phyloP scores from a whole-genome alignment of 2,113 vertebrate genomes.

The Sialia sialis region DNA sequence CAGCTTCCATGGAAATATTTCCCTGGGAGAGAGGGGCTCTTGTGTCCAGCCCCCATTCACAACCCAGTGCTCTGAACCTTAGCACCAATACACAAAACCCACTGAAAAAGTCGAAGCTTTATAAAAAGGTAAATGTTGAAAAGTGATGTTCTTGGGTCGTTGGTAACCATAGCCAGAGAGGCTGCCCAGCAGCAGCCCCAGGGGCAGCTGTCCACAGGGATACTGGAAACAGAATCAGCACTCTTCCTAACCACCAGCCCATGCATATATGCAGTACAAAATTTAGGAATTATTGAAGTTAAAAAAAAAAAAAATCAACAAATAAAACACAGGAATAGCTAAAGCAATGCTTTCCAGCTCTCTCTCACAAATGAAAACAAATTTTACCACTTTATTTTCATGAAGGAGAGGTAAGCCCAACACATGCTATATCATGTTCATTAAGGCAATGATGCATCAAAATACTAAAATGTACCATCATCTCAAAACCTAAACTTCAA shows the following conservation, averaged over 20 bases:
- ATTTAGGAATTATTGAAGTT: neutral
- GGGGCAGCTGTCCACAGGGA: neutral
- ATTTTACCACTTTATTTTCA: neutral
- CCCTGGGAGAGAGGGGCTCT: neutral
- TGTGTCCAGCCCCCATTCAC: neutral
- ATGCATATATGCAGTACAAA: neutral
- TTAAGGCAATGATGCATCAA: neutral
- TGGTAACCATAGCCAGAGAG: neutral
- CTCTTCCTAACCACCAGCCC: neutral
- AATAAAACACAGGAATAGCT: neutral
- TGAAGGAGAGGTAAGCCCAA: neutral
- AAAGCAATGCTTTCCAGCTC: neutral
- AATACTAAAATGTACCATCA: neutral
- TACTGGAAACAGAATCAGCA: neutral
- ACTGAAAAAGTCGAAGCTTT: neutral
- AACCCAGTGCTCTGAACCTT: neutral
- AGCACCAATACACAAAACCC: neutral
- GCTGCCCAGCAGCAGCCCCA: neutral
- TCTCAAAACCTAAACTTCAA: neutral
- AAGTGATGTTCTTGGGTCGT: neutral
- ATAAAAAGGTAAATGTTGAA: neutral
- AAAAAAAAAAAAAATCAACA: no score
- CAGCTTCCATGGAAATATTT: neutral
- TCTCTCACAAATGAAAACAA: neutral
- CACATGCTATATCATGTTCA: accelerated